A percentile compares a stretch with the other conserved stretches of the same genome.
phyloP scores from a whole-genome alignment of 2,113 vertebrate species.

The Lasiurus borealis region DNA sequence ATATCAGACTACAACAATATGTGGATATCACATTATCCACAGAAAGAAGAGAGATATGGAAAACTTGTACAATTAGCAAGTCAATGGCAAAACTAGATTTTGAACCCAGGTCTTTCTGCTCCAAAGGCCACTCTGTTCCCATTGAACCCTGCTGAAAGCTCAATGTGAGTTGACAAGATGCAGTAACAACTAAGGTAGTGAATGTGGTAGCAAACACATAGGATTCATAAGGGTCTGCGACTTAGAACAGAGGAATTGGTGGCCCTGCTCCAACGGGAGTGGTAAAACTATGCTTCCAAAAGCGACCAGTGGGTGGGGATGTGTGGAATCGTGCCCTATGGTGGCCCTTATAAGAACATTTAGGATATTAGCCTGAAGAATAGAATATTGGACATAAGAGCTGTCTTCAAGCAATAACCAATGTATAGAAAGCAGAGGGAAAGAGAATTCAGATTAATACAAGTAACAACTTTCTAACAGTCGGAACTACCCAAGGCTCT shows the following conservation, averaged over 20 bases:
- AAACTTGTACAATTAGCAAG: background rate
- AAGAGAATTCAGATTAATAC: background rate
- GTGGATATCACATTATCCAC: background rate
- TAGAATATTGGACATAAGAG: background rate
- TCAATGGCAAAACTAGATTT: background rate
- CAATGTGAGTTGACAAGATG: background rate
- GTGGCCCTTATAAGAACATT: background rate
- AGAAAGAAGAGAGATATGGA: background rate
- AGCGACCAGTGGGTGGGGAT: background rate
- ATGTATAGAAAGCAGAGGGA: background rate
- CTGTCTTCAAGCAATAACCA: constrained; percentile 2
- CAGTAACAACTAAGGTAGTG: background rate
- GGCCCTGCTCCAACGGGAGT: background rate
- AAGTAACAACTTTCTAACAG: background rate
- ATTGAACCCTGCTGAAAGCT: constrained; percentile 12
- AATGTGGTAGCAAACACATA: background rate
- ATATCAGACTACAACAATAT: background rate
- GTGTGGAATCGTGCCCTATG: background rate
- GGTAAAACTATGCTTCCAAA: background rate
- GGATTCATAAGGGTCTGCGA: background rate
- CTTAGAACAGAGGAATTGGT: background rate
- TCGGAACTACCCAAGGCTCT: background rate
- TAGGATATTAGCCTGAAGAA: background rate
- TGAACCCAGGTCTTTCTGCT: background rate
- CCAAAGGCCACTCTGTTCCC: background rate